Conservation (phyloP, 2,888 invertebrate species). For the Orchesellides sinensis region DNA sequence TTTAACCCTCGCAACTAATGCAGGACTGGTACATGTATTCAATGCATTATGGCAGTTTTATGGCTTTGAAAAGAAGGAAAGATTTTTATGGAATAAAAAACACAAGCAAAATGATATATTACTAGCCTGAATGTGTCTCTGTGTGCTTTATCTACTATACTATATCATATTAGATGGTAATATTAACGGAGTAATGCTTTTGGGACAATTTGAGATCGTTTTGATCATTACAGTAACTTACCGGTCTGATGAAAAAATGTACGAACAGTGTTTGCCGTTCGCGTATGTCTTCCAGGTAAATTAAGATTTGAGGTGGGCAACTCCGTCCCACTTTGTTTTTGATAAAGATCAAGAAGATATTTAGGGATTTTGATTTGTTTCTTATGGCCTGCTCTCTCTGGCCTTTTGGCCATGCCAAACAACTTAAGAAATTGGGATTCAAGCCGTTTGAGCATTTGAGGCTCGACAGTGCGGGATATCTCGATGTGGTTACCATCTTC, state of each 20-base stretch:
- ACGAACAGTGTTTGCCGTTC: conserved; percentile 90
- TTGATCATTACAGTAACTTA: conserved; percentile 77
- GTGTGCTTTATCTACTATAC: background rate
- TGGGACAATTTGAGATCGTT: background rate
- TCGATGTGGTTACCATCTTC: conserved; percentile 36
- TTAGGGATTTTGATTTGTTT: conserved; percentile 71
- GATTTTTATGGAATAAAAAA: conserved; percentile 33
- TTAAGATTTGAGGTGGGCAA: conserved; percentile 83
- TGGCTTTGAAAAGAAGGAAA: conserved; percentile 51
- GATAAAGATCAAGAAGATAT: conserved; percentile 83
- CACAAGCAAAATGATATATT: conserved; percentile 9
- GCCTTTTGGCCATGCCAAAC: conserved; percentile 73
- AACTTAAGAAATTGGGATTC: conserved; percentile 73
- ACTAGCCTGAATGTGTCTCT: background rate
- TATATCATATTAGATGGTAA: background rate
- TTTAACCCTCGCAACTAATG: background rate
- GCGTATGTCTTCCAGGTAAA: conserved; percentile 83
- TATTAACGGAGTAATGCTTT: background rate
- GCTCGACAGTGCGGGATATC: conserved; percentile 69
- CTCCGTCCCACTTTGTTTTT: conserved; percentile 82
- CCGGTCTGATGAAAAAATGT: conserved; percentile 87
- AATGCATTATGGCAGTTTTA: conserved; percentile 61
- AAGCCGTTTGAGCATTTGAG: conserved; percentile 72
- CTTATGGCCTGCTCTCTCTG: conserved; percentile 49
- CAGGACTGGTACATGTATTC: no score